Evolutionary conservation across 2,797 vertebrate genomes (phyloP).

Genomic region (Semotilus atromaculatus): DNA sequence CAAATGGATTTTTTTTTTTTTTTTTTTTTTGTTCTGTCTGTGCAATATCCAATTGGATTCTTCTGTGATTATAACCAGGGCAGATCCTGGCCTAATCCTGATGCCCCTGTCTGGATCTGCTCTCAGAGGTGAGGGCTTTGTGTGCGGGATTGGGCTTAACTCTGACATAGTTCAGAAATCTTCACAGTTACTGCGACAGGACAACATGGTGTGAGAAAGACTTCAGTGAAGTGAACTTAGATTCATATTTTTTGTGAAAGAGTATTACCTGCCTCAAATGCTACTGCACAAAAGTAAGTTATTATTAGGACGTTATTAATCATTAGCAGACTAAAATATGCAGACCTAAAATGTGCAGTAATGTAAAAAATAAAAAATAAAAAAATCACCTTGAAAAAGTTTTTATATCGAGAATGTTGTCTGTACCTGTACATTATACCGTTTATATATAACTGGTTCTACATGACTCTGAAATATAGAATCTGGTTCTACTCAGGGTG

Average conservation of each 20-base stretch:
- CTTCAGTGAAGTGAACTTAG: neutral
- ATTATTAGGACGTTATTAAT: neutral
- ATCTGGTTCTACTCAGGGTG: too few relatives aligned
- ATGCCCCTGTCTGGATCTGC: conserved; percentile 10
- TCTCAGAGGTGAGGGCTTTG: conserved; percentile 34
- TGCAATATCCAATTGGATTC: conserved; percentile 67
- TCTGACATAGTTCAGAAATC: conserved; percentile 27
- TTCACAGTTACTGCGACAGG: neutral
- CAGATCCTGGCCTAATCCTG: conserved; percentile 33
- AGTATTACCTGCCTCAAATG: neutral
- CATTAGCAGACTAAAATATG: neutral
- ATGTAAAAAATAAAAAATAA: neutral
- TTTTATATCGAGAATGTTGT: neutral
- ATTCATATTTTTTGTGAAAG: neutral
- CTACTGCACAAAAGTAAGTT: neutral
- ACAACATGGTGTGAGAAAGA: too few relatives aligned
- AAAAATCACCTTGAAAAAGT: neutral
- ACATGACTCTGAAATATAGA: too few relatives aligned
- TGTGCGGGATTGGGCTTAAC: conserved; percentile 32
- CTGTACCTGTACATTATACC: neutral
- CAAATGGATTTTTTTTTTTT: conserved; percentile 67
- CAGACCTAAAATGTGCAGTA: neutral
- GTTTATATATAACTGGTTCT: neutral
- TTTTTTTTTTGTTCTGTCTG: conserved; percentile 49
- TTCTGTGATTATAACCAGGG: conserved; percentile 45